Evolutionary conservation across 2,797 vertebrate genomes (phyloP).

Genomic region (Galago senegalensis): DNA sequence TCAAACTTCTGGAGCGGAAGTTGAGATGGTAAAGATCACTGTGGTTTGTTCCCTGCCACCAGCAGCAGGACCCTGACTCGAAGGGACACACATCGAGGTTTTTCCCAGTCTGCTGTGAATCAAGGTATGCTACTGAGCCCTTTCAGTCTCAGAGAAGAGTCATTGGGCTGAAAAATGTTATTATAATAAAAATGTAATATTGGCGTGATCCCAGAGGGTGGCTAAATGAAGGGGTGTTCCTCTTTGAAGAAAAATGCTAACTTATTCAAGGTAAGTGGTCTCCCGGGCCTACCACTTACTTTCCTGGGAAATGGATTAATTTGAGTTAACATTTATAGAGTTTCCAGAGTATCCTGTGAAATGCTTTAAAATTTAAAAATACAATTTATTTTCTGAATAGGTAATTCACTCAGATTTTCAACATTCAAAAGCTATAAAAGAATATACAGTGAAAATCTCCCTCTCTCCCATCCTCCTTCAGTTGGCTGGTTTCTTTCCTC

Average conservation of each 20-base stretch:
- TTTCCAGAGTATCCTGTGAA: constrained; percentile 61
- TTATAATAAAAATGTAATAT: constrained; percentile 5
- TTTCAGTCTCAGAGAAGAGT: background rate
- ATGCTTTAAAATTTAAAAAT: constrained; percentile 54
- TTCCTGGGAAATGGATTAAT: constrained; percentile 65
- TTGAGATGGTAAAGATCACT: background rate
- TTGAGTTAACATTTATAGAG: constrained; percentile 63
- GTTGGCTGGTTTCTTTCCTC: background rate
- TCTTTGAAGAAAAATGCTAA: constrained; percentile 58
- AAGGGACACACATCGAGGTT: background rate
- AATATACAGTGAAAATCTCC: background rate
- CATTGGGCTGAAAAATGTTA: constrained; percentile 4
- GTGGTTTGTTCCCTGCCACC: background rate
- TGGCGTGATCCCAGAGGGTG: background rate
- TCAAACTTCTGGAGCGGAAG: background rate
- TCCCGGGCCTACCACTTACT: background rate
- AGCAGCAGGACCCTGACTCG: background rate
- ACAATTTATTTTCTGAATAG: constrained; percentile 61
- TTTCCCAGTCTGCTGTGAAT: background rate
- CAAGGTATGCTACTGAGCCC: background rate
- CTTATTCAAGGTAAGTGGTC: constrained; percentile 32
- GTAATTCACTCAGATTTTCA: constrained; percentile 1
- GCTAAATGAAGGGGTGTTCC: background rate
- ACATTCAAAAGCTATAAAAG: constrained; percentile 23
- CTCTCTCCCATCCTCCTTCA: background rate